Percentiles rank a stretch among this genome's conserved stretches.
Conservation (phyloP, 2,797 vertebrate genomes). For the Melanotaenia boesemani region DNA sequence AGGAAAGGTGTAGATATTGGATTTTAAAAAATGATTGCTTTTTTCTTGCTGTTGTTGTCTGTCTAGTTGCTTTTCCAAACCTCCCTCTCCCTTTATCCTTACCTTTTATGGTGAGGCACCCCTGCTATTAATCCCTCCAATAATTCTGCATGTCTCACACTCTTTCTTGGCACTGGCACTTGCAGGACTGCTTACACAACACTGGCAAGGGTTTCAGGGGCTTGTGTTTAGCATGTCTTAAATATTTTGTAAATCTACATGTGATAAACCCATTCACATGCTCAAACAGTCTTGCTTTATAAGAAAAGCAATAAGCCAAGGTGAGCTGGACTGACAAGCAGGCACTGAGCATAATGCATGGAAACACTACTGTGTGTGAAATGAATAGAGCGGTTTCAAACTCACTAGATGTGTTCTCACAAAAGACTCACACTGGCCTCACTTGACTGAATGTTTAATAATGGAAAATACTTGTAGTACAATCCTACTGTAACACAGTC, state of each 20-base stretch:
- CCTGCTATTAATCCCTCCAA: constrained; percentile 63
- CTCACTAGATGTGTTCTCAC: constrained; percentile 66
- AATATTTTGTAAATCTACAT: constrained; percentile 69
- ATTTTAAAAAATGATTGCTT: constrained; percentile 11
- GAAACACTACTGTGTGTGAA: constrained; percentile 38
- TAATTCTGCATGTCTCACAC: constrained; percentile 45
- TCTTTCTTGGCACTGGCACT: constrained; percentile 59
- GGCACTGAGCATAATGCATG: constrained; percentile 30
- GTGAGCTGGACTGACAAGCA: constrained; percentile 27
- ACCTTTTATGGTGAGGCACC: constrained; percentile 78
- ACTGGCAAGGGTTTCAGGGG: constrained; percentile 39
- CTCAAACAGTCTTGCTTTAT: constrained; percentile 21
- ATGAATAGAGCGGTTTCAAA: constrained; percentile 14
- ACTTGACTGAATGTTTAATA: constrained; percentile 78
- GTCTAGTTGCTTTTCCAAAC: constrained; percentile 30
- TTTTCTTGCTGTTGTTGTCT: constrained; percentile 5
- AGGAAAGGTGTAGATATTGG: constrained; percentile 28
- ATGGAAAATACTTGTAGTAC: constrained; percentile 58
- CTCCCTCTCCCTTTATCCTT: constrained; percentile 56
- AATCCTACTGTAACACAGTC: constrained; percentile 55
- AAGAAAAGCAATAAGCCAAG: constrained; percentile 44
- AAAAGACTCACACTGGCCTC: constrained; percentile 82
- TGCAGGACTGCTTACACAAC: constrained; percentile 62
- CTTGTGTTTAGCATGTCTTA: constrained; percentile 65
- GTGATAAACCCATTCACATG: constrained; percentile 49